Base-by-base conservation (phyloP, 2,113 vertebrate genomes). In the Himantopus leucocephalus region DNA sequence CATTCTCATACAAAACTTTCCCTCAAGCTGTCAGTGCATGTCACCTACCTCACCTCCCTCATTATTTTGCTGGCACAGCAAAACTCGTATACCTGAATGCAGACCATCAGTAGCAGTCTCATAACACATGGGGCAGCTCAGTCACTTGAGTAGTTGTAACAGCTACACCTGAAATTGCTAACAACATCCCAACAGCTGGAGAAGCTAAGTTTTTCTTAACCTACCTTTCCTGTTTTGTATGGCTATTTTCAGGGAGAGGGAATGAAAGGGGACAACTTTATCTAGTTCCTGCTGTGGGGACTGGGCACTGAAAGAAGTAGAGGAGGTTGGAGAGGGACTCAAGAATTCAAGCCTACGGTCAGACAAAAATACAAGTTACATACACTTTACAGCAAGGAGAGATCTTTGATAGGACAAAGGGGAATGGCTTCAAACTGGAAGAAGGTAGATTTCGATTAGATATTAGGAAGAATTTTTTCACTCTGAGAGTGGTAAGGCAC, bases 21-120 rank as follows among this genome's bases (percentile, higher is more conserved):
- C 15, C 53, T 64, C 0, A 1, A 68, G 13, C 19, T 8, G 0
- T 37, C 35, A 23, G 30, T 18, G 37, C 8, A 11, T 4, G 7
- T 50, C 43, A 41, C 30, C 29, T 23, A 18, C 17, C 29, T 76
- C 62, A 39, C 17, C 23, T 84, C 27, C 37, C 10, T 19, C 7
- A 16, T 35, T 21, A 15, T 32, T 41, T 37, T 32, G 35, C 24
- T 52, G 30, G 14, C 35, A 32, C 13, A 10, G 45, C 58, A 43
- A 14, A 59, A 43, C 34, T 63, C n/a, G 41, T 21, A 8, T 14
- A 45, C 45, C 50, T 23, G 43, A 30, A 23, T 3, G 27, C 22
- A 59, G 50, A 41, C 41, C 14, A 14, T 12, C 47, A 34, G 47
- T 3, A 67, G 20, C 68, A 58, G 14, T 3, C 47, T 81, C n/a